Evolutionary conservation across 2,113 vertebrate species (phyloP).

Genomic region (Saguinus midas): DNA sequence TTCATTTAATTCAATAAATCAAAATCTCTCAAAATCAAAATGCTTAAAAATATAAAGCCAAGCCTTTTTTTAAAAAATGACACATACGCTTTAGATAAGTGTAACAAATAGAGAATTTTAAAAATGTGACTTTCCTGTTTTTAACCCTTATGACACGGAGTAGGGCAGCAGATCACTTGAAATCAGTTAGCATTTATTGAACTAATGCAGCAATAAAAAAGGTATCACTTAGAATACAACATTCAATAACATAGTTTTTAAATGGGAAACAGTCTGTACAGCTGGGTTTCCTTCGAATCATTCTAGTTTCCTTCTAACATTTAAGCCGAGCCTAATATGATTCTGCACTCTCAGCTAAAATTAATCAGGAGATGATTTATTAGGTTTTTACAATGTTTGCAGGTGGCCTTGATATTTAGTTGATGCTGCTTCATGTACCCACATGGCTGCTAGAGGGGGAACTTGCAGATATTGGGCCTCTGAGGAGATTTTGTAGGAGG

Average conservation of each 20-base stretch:
- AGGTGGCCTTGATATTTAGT: constrained; percentile 61
- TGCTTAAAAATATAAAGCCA: neutral
- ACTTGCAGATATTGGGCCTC: constrained; percentile 16
- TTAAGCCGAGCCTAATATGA: constrained; percentile 57
- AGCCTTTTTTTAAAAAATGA: neutral
- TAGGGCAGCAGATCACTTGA: neutral
- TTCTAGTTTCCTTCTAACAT: constrained; percentile 72
- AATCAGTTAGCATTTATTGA: neutral
- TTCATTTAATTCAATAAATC: neutral
- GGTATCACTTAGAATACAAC: constrained; percentile 34
- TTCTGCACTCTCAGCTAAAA: constrained; percentile 63
- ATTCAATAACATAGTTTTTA: constrained; percentile 33
- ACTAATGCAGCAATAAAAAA: constrained; percentile 40
- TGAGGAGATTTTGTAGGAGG: constrained; percentile 61
- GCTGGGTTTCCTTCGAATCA: constrained; percentile 67
- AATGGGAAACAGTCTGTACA: neutral
- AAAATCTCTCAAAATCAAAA: neutral
- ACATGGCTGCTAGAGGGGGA: neutral
- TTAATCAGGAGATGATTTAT: constrained; percentile 69
- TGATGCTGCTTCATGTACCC: constrained; percentile 55
- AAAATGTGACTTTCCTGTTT: neutral
- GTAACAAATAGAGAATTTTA: neutral
- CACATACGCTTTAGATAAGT: neutral
- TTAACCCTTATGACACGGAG: neutral
- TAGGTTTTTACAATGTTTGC: constrained; percentile 71